phyloP scores from a whole-genome alignment of 2,113 vertebrate species.

The Pantherophis guttatus region DNA sequence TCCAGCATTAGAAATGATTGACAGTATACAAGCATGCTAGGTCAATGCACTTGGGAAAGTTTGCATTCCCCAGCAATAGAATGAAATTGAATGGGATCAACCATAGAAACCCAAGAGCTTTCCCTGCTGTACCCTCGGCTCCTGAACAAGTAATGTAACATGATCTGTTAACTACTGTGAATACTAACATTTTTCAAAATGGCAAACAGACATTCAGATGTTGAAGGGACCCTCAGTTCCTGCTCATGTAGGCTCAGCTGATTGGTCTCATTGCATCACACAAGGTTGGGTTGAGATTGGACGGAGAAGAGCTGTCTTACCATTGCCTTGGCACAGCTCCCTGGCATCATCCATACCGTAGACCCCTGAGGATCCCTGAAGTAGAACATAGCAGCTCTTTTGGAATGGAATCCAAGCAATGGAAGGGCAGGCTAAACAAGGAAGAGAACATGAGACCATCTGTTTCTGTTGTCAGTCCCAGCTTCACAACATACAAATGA shows the following conservation, averaged over 20 bases:
- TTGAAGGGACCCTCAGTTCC: not conserved
- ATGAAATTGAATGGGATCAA: not conserved
- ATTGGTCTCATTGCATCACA: not conserved
- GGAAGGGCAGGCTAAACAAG: conserved; percentile 60
- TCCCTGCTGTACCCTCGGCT: not conserved
- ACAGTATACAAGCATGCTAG: not conserved
- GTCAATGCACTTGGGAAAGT: not conserved
- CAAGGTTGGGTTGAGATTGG: not conserved
- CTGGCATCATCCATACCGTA: conserved; percentile 55
- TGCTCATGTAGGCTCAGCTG: not conserved
- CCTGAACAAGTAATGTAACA: not conserved
- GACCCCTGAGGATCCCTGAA: conserved; percentile 41
- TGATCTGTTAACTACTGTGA: not conserved
- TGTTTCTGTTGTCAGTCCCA: not conserved
- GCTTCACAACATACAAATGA: not conserved
- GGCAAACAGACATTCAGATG: not conserved
- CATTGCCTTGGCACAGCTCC: conserved; percentile 57
- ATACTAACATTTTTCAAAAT: not conserved
- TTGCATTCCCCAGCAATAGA: not conserved
- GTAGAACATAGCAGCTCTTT: conserved; percentile 66
- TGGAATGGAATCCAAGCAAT: conserved; percentile 63
- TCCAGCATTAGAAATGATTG: not conserved
- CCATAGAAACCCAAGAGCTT: not conserved
- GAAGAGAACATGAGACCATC: conserved; percentile 6
- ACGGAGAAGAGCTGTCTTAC: conserved; percentile 42